A percentile compares a stretch with the other conserved stretches of the same genome.
Evolutionary conservation across 2,888 invertebrate genomes (phyloP).

Genomic region (Acleris sparsana): DNA sequence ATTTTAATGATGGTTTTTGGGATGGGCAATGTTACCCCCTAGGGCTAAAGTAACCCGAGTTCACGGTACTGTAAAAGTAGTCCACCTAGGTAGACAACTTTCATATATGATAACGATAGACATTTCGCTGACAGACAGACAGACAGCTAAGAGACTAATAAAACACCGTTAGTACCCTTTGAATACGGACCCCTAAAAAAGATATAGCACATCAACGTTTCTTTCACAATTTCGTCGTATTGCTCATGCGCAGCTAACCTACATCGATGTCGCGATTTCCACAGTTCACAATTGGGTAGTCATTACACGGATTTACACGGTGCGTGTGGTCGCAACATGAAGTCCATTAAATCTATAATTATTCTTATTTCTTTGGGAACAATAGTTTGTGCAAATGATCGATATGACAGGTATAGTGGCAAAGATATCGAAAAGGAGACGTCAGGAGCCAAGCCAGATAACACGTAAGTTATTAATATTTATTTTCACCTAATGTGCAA

Average conservation of each 20-base stretch:
- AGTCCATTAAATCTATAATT: constrained; percentile 43
- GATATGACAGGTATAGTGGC: constrained; percentile 61
- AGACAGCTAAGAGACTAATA: too few species aligned
- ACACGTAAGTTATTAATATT: constrained; percentile 52
- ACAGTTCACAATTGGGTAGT: constrained; percentile 11
- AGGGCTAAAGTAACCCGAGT: too few species aligned
- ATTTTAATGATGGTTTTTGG: too few species aligned
- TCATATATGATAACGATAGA: too few species aligned
- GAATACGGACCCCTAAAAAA: too few species aligned
- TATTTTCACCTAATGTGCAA: not conserved
- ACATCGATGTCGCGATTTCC: constrained; percentile 4
- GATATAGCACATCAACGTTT: too few species aligned
- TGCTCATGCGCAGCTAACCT: constrained; percentile 8
- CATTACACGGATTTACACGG: constrained; percentile 9
- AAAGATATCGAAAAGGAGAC: constrained; percentile 51
- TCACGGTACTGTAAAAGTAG: too few species aligned
- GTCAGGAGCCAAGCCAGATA: constrained; percentile 49
- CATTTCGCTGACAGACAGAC: too few species aligned
- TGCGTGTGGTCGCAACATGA: constrained; percentile 39
- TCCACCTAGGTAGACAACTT: too few species aligned
- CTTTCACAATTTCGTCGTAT: constrained; percentile 6
- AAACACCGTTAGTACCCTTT: too few species aligned
- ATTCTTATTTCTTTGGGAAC: constrained; percentile 49
- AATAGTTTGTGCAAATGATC: constrained; percentile 46
- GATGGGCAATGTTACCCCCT: too few species aligned